phyloP scores from a whole-genome alignment of 2,113 vertebrate species.

The Cyphomyrus plagiostoma region DNA sequence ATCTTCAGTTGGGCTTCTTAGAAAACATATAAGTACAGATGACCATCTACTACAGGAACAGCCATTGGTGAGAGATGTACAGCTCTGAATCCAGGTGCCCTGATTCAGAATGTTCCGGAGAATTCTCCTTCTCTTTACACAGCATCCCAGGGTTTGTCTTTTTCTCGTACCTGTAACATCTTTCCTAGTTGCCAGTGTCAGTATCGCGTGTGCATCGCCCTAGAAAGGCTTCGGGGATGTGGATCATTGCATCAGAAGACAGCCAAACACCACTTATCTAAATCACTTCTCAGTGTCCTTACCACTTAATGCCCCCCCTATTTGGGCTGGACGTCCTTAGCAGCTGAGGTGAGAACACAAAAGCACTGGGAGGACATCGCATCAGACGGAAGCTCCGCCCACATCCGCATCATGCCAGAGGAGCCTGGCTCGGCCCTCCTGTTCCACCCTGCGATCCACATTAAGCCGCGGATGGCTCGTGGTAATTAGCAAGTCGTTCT shows the following conservation, averaged over 20 bases:
- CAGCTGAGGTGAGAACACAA: not conserved
- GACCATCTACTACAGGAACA: not conserved
- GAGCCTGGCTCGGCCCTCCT: not conserved
- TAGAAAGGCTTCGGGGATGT: not conserved
- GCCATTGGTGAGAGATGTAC: not conserved
- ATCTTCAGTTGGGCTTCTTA: slow-evolving; percentile 7
- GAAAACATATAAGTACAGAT: not conserved
- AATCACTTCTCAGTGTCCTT: not conserved
- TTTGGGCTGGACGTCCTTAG: not conserved
- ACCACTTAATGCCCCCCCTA: not conserved
- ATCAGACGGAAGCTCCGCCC: not conserved
- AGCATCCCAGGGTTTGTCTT: not conserved
- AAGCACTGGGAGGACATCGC: not conserved
- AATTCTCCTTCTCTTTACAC: not conserved
- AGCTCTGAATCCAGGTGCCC: not conserved
- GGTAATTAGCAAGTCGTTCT: slow-evolving; percentile 29
- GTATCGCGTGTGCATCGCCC: not conserved
- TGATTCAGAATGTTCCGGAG: not conserved
- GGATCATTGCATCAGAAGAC: not conserved
- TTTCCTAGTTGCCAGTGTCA: not conserved
- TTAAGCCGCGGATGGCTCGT: not conserved
- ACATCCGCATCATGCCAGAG: not conserved
- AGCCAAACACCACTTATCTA: not conserved
- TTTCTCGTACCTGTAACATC: not conserved
- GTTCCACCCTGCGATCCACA: not conserved